Evolutionary conservation across 92 coral and sea anemone genomes (phyloP), one percentile per base, ranked within the genome.

Genomic region (Diadumene lineata): DNA sequence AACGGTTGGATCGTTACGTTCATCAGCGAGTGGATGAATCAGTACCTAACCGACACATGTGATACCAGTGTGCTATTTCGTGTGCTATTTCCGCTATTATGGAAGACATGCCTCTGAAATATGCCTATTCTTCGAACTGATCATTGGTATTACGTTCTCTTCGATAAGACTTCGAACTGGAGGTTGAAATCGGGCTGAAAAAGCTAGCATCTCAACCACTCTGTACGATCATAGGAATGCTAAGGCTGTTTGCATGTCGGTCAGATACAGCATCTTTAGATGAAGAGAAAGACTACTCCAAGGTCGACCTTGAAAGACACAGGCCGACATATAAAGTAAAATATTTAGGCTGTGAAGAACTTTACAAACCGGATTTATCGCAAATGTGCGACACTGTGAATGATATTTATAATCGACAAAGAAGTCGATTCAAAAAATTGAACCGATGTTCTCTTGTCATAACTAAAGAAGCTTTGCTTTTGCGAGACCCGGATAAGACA

Each of bases 301-400:
- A 79, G 29, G 97, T 91, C 50, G 88, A 91, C 77, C 86, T 91
- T 76, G 84, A 68, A 24, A 78, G 82, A 50, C 97, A 91, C 66
- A 78, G 87, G 34, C 89, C 91, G 56, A 89, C 88, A 17, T 94
- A 86, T 62, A 76, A 88, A 32, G 98, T 93, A n/a, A 94, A 82
- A 68, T 92, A 94, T 67, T 90, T 94, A 38, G 98, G 98, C 21
- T 92, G 82, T 61, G 93, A 87, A 50, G 84, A 79, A 60, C 81
- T 94, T 26, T 80, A 70, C 43, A 87, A 86, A 56, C 97, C 98
- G 7, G 98, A 97, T 50, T 77, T 84, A 70, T 76, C 86, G 67
- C 98, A 94, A 43, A 94, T 94, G 76, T 94, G 98, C 66, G 87
- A 80, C 46, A 86, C 97, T 27, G 98, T 94, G 15, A 79, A 82